Evolutionary conservation across 2,888 invertebrate genomes (phyloP).

Genomic region (Molorchus minor): DNA sequence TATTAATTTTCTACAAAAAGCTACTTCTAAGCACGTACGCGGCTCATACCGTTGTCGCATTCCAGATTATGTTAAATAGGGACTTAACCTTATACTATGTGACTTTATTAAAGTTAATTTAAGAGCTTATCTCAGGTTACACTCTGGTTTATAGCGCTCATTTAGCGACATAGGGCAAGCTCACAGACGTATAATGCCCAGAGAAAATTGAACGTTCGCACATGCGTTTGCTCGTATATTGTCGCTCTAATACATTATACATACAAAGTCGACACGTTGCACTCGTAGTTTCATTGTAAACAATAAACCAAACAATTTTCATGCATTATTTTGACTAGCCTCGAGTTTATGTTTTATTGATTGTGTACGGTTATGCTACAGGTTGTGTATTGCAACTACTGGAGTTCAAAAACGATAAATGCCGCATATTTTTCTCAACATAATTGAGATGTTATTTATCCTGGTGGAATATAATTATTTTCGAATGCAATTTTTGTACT

Average conservation of each 20-base stretch:
- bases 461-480: too few relatives aligned
- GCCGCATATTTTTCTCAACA: too few relatives aligned
- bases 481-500: too few relatives aligned
- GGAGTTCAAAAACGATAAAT: too few relatives aligned
- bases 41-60: too few relatives aligned
- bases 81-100: conserved; percentile 23
- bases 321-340: conserved; percentile 41
- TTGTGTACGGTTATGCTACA: conserved; percentile 9
- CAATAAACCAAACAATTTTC: conserved; percentile 39
- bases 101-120: conserved; percentile 37
- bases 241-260: conserved; percentile 35
- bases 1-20: too few relatives aligned
- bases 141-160: conserved; percentile 12
- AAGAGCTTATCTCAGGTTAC: conserved; percentile 34
- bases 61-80: conserved; percentile 6
- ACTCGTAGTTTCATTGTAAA: conserved; percentile 33
- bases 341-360: conserved; percentile 28
- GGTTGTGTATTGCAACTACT: too few relatives aligned
- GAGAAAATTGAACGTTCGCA: conserved; percentile 12
- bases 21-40: too few relatives aligned
- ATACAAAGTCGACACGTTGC: conserved; percentile 37
- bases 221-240: conserved; percentile 21
- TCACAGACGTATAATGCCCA: conserved; percentile 14
- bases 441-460: too few relatives aligned
- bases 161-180: conserved; percentile 27